Conservation (phyloP, 2,113 vertebrate species). For the Mustela nigripes region DNA sequence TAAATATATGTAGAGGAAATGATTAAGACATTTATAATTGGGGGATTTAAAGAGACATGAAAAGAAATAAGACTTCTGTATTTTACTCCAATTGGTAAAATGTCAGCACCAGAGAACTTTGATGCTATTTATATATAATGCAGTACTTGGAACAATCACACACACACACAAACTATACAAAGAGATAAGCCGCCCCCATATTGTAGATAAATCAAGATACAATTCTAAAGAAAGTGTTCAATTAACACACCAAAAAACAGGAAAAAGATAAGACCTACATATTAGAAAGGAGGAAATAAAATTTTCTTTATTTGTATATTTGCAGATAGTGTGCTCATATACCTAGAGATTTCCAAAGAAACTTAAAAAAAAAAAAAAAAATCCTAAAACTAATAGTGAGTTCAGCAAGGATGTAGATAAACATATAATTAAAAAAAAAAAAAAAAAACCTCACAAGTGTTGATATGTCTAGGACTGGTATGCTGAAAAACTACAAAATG, state of each 20-base stretch:
- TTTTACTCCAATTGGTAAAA: neutral
- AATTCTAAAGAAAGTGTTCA: neutral
- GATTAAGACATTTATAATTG: neutral
- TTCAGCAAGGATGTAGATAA: neutral
- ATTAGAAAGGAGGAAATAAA: neutral
- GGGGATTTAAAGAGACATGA: neutral
- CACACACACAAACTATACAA: neutral
- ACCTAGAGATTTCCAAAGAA: neutral
- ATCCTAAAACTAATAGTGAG: neutral
- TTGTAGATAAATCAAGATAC: neutral
- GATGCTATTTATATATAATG: neutral
- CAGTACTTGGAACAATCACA: neutral
- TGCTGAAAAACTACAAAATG: neutral
- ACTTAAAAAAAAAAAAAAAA: neutral
- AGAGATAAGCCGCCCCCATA: neutral
- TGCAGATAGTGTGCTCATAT: neutral
- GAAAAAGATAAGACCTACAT: neutral
- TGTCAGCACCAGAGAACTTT: neutral
- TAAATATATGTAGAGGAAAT: neutral
- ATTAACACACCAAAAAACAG: neutral
- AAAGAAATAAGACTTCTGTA: neutral
- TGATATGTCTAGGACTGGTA: neutral
- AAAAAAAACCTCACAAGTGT: neutral
- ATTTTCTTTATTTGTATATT: neutral
- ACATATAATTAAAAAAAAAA: neutral